phyloP scores from a whole-genome alignment of 2,888 invertebrate genomes.

The Xestia rhomboidea region DNA sequence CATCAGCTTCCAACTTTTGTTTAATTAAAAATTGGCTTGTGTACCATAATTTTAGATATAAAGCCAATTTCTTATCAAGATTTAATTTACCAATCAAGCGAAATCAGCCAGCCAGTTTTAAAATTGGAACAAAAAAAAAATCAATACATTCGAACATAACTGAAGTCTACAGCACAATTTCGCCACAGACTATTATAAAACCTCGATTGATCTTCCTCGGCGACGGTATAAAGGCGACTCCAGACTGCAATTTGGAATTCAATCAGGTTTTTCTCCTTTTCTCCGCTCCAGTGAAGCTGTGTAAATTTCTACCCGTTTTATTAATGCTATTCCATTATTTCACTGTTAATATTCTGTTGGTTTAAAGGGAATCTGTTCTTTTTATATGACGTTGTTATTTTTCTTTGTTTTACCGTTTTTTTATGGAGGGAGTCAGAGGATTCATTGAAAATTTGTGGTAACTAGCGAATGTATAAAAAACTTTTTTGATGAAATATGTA shows the following conservation, averaged over 20 bases:
- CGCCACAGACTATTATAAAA: slow-evolving; percentile 42
- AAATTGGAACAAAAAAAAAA: not conserved
- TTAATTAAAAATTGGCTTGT: no score
- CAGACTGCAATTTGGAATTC: slow-evolving; percentile 83
- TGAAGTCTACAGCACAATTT: slow-evolving; percentile 24
- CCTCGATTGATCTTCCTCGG: slow-evolving; percentile 54
- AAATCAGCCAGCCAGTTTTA: not conserved
- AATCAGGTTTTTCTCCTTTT: slow-evolving; percentile 79
- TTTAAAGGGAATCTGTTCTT: slow-evolving; percentile 20
- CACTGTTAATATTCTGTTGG: slow-evolving; percentile 51
- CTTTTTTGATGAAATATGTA: no score
- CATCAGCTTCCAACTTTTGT: no score
- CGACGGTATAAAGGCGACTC: slow-evolving; percentile 65
- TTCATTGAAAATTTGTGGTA: not conserved
- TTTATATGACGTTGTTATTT: slow-evolving; percentile 8
- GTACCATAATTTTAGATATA: no score
- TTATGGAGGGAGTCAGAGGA: not conserved
- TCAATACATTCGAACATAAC: not conserved
- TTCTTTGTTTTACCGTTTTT: not conserved
- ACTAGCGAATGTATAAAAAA: no score
- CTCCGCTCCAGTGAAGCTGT: slow-evolving; percentile 69
- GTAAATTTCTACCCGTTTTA: slow-evolving; percentile 74
- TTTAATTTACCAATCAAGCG: not conserved
- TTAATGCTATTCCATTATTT: slow-evolving; percentile 68
- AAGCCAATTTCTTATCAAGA: not conserved